A percentile compares a stretch with the other conserved stretches of the same genome.
Evolutionary conservation across 2,888 invertebrate genomes (phyloP).

Genomic region (Clostera curtula): DNA sequence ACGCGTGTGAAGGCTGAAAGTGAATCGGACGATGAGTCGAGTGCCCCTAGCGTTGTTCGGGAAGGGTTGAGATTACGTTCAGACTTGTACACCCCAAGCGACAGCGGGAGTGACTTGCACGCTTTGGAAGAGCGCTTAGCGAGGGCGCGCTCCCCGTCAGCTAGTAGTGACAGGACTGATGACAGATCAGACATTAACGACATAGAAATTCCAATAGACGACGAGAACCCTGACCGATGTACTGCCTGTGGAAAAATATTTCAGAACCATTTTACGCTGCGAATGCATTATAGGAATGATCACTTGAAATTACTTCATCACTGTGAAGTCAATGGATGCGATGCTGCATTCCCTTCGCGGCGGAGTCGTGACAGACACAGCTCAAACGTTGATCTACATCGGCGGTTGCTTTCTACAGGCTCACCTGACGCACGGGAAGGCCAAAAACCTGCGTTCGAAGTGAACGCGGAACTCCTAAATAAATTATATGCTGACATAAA

Average conservation of each 20-base stretch:
- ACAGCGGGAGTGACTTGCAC: slow-evolving; percentile 68
- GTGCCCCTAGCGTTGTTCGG: slow-evolving; percentile 64
- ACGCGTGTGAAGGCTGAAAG: slow-evolving; percentile 66
- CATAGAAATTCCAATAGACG: slow-evolving; percentile 88
- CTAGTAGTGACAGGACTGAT: slow-evolving; percentile 61
- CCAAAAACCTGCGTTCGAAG: slow-evolving; percentile 72
- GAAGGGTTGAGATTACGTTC: slow-evolving; percentile 64
- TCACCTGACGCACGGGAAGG: slow-evolving; percentile 66
- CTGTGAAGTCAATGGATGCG: slow-evolving; percentile 92
- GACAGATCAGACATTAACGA: slow-evolving; percentile 62
- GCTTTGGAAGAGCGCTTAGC: slow-evolving; percentile 66
- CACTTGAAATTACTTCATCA: slow-evolving; percentile 92
- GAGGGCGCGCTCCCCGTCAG: slow-evolving; percentile 67
- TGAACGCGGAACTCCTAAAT: slow-evolving; percentile 88
- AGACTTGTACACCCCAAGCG: slow-evolving; percentile 67
- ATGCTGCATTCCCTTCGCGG: slow-evolving; percentile 93
- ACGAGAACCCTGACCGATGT: slow-evolving; percentile 90
- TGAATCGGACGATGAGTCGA: slow-evolving; percentile 67
- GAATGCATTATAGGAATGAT: slow-evolving; percentile 93
- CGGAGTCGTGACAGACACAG: slow-evolving; percentile 77
- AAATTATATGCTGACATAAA: slow-evolving; percentile 86
- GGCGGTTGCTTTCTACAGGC: slow-evolving; percentile 63
- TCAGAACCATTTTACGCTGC: slow-evolving; percentile 92
- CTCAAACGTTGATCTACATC: slow-evolving; percentile 72
- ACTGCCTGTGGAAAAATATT: slow-evolving; percentile 91